These are phyloP conservation scores for Zaprionus nigranus DNA, from an alignment of 1,140 invertebrate genomes.

Conservation along the genomic window DNA sequence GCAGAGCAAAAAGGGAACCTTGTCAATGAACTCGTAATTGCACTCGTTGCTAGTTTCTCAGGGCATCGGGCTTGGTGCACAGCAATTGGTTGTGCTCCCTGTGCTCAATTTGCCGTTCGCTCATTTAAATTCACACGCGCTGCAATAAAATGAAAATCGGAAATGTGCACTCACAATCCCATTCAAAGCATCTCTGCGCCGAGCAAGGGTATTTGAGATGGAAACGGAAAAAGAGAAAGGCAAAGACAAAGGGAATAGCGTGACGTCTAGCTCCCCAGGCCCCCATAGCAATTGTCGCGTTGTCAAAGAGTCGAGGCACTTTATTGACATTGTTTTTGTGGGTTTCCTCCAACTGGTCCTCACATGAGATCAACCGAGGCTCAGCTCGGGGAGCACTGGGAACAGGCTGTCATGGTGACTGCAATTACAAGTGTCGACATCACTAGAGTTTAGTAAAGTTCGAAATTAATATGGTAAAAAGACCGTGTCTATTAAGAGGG, in stretches of 20 bases:
- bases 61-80: neutral
- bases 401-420: no score
- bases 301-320: conserved; percentile 21
- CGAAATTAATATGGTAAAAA: no score
- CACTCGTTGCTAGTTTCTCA: conserved; percentile 20
- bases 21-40: conserved; percentile 64
- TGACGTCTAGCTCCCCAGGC: neutral
- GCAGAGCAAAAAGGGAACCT: conserved; percentile 22
- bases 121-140: conserved; percentile 48
- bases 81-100: neutral
- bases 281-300: conserved; percentile 28
- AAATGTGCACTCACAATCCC: conserved; percentile 40
- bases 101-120: conserved; percentile 1
- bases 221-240: neutral
- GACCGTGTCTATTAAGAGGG: no score
- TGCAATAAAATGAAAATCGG: conserved; percentile 52
- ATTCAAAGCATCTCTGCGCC: neutral
- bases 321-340: conserved; percentile 32
- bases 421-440: no score
- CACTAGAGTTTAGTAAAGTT: no score
- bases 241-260: neutral
- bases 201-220: neutral
- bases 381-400: neutral
- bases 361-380: neutral
- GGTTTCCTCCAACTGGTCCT: neutral